Percentiles rank a stretch among this genome's conserved stretches.
These are phyloP conservation scores for Cheilinus undulatus DNA, from an alignment of 2,113 vertebrate genomes.

Conservation along the genomic window DNA sequence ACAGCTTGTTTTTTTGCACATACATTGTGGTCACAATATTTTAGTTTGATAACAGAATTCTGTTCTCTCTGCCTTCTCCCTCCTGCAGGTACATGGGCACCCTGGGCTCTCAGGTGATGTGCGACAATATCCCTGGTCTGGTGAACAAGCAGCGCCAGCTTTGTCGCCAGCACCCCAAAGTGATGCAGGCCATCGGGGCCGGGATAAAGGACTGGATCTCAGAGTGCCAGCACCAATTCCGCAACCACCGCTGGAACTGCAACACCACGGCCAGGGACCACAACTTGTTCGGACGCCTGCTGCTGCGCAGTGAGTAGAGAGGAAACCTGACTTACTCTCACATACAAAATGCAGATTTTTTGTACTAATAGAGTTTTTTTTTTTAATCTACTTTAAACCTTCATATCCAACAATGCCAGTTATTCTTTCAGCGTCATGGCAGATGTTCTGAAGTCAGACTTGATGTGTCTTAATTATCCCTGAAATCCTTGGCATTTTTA, in stretches of 20 bases:
- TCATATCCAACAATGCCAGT: neutral
- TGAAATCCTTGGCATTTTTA: too few relatives aligned
- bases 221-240: conserved; percentile 96
- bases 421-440: neutral
- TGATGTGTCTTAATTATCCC: too few relatives aligned
- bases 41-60: neutral
- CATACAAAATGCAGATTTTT: neutral
- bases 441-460: too few relatives aligned
- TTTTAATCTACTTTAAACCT: too few relatives aligned
- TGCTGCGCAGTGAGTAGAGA: conserved; percentile 89
- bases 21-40: neutral
- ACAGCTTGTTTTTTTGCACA: too few relatives aligned
- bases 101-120: conserved; percentile 93
- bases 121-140: conserved; percentile 95
- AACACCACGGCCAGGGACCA: conserved; percentile 90
- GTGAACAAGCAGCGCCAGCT: conserved; percentile 94
- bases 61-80: neutral
- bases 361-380: neutral
- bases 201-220: conserved; percentile 92
- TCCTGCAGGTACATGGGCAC: conserved; percentile 88
- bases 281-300: conserved; percentile 90
- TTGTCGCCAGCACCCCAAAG: conserved; percentile 90
- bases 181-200: conserved; percentile 91
- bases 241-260: conserved; percentile 96
- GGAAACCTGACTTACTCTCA: neutral